Percentiles rank a stretch among this genome's conserved stretches.
Conservation (phyloP, 2,797 vertebrate species). For the Gila robusta region DNA sequence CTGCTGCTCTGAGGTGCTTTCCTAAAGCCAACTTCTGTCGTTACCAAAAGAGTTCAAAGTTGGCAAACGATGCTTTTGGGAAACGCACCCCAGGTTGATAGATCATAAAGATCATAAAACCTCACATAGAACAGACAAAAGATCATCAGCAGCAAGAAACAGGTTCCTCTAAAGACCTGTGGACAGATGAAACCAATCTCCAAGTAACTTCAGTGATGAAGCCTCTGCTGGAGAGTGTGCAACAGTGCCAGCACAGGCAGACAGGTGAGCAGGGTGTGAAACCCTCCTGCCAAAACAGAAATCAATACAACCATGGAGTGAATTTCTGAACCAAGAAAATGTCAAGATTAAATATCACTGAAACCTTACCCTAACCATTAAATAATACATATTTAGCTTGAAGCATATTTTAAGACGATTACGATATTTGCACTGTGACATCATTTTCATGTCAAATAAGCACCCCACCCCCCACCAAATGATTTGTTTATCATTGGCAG, state of each 20-base stretch:
- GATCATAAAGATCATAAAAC: conserved; percentile 33
- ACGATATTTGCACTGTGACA: background rate
- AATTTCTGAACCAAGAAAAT: conserved; percentile 24
- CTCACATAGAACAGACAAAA: conserved; percentile 28
- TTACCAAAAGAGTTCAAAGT: too few species aligned
- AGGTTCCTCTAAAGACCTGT: conserved; percentile 10
- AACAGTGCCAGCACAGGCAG: conserved; percentile 15
- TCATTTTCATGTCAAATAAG: background rate
- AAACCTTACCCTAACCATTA: background rate
- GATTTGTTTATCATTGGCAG: background rate
- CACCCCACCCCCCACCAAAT: background rate
- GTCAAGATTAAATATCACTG: background rate
- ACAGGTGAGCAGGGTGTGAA: conserved; percentile 10
- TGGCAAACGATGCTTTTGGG: too few species aligned
- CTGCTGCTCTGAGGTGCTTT: conserved; percentile 18
- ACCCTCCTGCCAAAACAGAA: conserved; percentile 23
- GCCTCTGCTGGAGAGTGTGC: conserved; percentile 14
- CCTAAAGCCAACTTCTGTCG: too few species aligned
- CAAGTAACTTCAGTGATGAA: conserved; percentile 13
- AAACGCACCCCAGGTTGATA: background rate
- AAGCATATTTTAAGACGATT: background rate
- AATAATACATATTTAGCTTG: background rate
- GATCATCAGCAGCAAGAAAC: background rate
- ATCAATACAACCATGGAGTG: conserved; percentile 16
- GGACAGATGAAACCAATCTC: conserved; percentile 14